Percentiles rank a stretch among this genome's conserved stretches.
Conservation (phyloP, 2,888 invertebrate species). For the Drosophila yooni region DNA sequence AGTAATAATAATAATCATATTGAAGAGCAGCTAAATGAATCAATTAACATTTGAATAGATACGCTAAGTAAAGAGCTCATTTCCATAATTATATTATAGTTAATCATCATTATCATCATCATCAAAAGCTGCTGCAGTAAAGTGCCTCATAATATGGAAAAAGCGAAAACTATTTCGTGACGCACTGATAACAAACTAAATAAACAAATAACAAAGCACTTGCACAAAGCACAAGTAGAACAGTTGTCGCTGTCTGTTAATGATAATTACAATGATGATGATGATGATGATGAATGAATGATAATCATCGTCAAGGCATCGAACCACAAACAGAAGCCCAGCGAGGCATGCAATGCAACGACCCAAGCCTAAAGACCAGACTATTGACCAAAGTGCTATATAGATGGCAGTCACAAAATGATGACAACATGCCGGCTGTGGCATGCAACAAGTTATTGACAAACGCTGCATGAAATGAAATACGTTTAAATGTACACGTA, state of each 20-base stretch:
- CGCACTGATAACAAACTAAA: constrained; percentile 66
- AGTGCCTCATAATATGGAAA: constrained; percentile 56
- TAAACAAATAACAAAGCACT: constrained; percentile 46
- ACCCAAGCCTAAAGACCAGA: constrained; percentile 48
- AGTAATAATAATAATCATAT: background rate
- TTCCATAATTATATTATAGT: constrained; percentile 6
- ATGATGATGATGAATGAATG: constrained; percentile 6
- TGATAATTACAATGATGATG: constrained; percentile 38
- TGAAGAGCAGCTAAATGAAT: constrained; percentile 22
- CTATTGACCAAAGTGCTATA: background rate
- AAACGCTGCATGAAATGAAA: constrained; percentile 45
- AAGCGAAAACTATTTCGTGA: constrained; percentile 65
- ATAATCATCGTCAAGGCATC: constrained; percentile 17
- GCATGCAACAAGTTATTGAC: constrained; percentile 70
- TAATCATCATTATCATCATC: constrained; percentile 13
- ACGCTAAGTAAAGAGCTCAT: constrained; percentile 21
- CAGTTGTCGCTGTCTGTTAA: constrained; percentile 33
- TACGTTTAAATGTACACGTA: constrained; percentile 21
- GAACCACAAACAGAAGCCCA: constrained; percentile 37
- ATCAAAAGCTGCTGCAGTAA: constrained; percentile 16
- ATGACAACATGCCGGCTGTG: constrained; percentile 39
- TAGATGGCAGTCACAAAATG: constrained; percentile 12
- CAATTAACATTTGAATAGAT: constrained; percentile 32
- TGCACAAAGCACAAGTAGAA: constrained; percentile 24
- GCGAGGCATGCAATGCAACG: constrained; percentile 69